Percentiles rank a stretch among this genome's conserved stretches.
Evolutionary conservation across 2,113 vertebrate genomes (phyloP).

Genomic region (Oncorhynchus kisutch): DNA sequence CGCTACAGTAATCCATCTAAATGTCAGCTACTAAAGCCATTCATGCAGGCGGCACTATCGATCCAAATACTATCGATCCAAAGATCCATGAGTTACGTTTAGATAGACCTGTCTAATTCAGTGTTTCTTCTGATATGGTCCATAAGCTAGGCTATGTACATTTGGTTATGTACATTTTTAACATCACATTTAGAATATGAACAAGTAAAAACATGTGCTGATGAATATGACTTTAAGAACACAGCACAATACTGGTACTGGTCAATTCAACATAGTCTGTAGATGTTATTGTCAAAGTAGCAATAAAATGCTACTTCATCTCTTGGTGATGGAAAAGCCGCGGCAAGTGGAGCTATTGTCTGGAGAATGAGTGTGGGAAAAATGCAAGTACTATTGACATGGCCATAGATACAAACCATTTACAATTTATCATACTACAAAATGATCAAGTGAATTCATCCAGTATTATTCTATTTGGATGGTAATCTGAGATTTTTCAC

Average conservation of each 20-base stretch:
- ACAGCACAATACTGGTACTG: neutral
- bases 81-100: neutral
- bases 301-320: neutral
- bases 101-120: neutral
- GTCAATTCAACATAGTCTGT: neutral
- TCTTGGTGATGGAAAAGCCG: neutral
- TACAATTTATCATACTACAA: no score
- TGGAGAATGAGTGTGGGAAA: neutral
- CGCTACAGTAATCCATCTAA: slow-evolving; percentile 43
- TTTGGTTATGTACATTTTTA: neutral
- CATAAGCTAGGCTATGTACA: neutral
- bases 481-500: no score
- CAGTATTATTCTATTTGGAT: no score
- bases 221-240: neutral
- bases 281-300: neutral
- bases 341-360: neutral
- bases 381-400: neutral
- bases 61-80: slow-evolving; percentile 5
- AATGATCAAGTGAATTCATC: no score
- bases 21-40: slow-evolving; percentile 26
- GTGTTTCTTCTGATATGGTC: neutral
- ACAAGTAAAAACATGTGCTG: neutral
- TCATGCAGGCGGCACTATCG: slow-evolving; percentile 17
- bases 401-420: neutral
- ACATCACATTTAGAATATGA: neutral